These are phyloP conservation scores for Eurois occulta DNA, from an alignment of 2,888 invertebrate species.

Conservation along the genomic window DNA sequence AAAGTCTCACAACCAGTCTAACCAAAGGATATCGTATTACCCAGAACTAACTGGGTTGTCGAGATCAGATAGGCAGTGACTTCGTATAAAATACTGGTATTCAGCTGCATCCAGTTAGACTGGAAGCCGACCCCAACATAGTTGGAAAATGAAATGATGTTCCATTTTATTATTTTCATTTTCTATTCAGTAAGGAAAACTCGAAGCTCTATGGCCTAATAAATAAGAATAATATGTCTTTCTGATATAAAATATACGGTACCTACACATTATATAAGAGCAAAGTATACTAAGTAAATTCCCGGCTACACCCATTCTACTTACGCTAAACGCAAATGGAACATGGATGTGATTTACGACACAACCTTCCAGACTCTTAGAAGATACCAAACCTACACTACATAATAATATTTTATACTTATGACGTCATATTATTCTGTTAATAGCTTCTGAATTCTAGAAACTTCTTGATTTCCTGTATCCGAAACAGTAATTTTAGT, in stretches of 20 bases:
- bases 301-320: constrained; percentile 27
- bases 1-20: too few relatives aligned
- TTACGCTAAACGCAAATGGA: constrained; percentile 41
- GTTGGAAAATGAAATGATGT: too few relatives aligned
- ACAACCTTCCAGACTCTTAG: constrained; percentile 7
- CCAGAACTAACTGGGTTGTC: too few relatives aligned
- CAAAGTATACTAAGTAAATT: constrained; percentile 18
- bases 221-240: not conserved
- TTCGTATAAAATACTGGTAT: too few relatives aligned
- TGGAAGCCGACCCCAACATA: too few relatives aligned
- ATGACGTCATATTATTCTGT: not conserved
- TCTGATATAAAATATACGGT: constrained; percentile 5
- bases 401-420: constrained; percentile 24
- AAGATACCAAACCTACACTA: constrained; percentile 14
- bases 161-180: not conserved
- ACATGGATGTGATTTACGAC: constrained; percentile 44
- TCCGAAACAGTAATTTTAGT: not conserved
- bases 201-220: not conserved
- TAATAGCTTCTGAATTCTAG: not conserved
- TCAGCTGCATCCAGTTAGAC: too few relatives aligned
- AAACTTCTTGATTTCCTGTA: constrained; percentile 3
- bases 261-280: not conserved
- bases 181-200: not conserved
- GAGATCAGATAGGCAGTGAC: too few relatives aligned
- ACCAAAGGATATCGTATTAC: too few relatives aligned